A percentile compares a stretch with the other conserved stretches of the same genome.
phyloP scores from a whole-genome alignment of 2,888 invertebrate species.

The Oasisia sp. region DNA sequence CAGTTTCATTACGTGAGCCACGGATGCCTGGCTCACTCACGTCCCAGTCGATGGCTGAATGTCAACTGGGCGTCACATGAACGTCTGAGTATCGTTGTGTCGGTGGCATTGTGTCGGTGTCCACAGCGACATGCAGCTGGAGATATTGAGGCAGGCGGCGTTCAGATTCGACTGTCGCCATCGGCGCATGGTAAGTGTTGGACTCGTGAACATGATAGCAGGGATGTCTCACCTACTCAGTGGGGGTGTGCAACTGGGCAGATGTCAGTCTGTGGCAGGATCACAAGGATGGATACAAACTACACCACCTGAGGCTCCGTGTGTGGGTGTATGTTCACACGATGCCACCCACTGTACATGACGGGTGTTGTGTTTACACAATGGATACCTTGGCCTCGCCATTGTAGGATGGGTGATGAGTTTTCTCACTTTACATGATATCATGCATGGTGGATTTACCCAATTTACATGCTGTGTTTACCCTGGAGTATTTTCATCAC shows the following conservation, averaged over 20 bases:
- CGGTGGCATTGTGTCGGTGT: not conserved
- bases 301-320: too few species aligned
- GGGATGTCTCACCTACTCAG: not conserved
- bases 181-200: not conserved
- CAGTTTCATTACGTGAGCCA: constrained; percentile 12
- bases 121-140: not conserved
- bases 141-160: not conserved
- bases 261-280: not conserved
- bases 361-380: too few species aligned
- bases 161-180: constrained; percentile 3
- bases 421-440: too few species aligned
- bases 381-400: too few species aligned
- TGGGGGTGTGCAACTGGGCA: not conserved
- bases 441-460: too few species aligned
- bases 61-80: not conserved
- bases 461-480: too few species aligned
- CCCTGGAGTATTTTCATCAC: too few species aligned
- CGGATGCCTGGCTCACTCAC: not conserved
- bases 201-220: not conserved
- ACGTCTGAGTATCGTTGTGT: not conserved
- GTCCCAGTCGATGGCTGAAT: not conserved
- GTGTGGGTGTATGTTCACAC: too few species aligned
- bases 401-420: too few species aligned
- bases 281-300: not conserved
- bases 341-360: too few species aligned